Evolutionary conservation across 1,140 invertebrate species (phyloP), one percentile per base, ranked within the genome.

Genomic region (Caerostris darwini): DNA sequence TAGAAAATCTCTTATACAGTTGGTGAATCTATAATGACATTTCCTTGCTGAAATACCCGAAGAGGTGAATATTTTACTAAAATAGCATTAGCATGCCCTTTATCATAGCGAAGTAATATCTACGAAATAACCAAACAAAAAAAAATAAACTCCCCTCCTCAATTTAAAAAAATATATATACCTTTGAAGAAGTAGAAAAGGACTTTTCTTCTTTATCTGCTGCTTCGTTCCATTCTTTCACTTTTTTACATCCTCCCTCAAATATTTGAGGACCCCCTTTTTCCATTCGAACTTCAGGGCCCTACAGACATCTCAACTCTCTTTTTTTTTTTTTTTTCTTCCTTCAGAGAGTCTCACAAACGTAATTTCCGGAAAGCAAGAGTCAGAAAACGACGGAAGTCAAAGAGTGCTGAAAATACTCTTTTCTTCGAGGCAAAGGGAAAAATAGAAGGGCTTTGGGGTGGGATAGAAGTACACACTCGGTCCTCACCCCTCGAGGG

Each of bases 351-450:
- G 82, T 69, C 56, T 19, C 87, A 90, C 87, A 90, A 71, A 90
- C 87, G 87, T 90, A 90, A 90, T 90, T 90, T 90, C 87, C 87
- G 87, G 61, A 53, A 90, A 64, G 58, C 61, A 64, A 53, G 19
- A 56, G 67, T 71, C 64, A 71, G 67, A 57, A 69, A 69, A 59
- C 61, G 64, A 61, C 87, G 87, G 87, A 90, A 90, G 71, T 90
- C 64, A 90, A 90, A 85, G 57, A 85, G 19, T 57, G n/a, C 82
- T 56, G 54, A 85, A 58, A 58, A 56, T 85, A 57, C 82, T 57
- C 54, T 19, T 57, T 57, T 58, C 17, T 7, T 7, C 0, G 3
- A n/a, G n/a, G 3, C 10, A 64, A 64, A 64, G n/a, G 10, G n/a
- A 10, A 10, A 19, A 19, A 17, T 57, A 19, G 54, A 19, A 77